Conservation (phyloP, 2,888 invertebrate genomes). For the Thyatira batis region DNA sequence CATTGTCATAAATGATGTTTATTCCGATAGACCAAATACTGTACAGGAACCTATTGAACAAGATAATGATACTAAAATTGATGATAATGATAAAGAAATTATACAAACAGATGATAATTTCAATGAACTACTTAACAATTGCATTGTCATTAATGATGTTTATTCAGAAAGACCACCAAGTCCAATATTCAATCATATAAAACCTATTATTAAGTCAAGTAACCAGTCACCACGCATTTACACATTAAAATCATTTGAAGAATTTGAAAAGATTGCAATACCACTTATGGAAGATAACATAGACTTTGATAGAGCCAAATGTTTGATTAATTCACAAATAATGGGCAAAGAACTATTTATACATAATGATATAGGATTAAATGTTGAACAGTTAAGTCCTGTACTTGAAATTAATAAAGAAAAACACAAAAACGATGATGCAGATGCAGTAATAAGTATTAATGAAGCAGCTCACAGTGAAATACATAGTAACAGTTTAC, state of each 20-base stretch:
- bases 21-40: conserved; percentile 18
- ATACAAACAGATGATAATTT: neutral
- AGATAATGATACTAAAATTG: neutral
- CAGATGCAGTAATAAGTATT: conserved; percentile 5
- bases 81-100: conserved; percentile 7
- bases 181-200: conserved; percentile 47
- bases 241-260: conserved; percentile 60
- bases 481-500: conserved; percentile 24
- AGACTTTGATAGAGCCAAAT: conserved; percentile 46
- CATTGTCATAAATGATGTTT: conserved; percentile 7
- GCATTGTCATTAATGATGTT: conserved; percentile 6
- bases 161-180: conserved; percentile 38
- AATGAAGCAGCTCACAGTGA: conserved; percentile 9
- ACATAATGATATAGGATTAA: conserved; percentile 26
- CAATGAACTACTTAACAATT: neutral
- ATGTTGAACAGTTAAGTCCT: conserved; percentile 24
- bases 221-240: conserved; percentile 44
- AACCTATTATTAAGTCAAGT: conserved; percentile 25
- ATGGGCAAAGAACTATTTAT: conserved; percentile 44
- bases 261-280: conserved; percentile 58
- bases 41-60: neutral
- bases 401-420: conserved; percentile 25
- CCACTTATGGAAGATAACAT: conserved; percentile 46
- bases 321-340: conserved; percentile 62
- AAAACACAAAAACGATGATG: neutral